These are phyloP conservation scores for Bombylius discolor DNA, from an alignment of 2,888 invertebrate species.

Conservation along the genomic window DNA sequence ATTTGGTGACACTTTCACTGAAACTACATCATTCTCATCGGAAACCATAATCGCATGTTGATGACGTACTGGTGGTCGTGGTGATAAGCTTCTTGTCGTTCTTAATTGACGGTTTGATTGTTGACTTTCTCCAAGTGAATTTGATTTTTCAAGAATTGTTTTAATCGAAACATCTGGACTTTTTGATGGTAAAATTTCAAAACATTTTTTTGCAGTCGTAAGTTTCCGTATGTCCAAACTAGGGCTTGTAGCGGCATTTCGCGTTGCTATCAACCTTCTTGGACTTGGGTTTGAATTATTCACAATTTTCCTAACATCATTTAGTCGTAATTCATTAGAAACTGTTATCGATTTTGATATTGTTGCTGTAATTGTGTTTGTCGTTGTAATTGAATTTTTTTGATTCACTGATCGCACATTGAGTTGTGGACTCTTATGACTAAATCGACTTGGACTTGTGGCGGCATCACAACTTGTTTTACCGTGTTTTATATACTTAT, in stretches of 20 bases:
- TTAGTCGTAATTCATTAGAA: conserved; percentile 8
- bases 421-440: conserved; percentile 6
- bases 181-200: conserved; percentile 45
- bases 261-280: conserved; percentile 24
- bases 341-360: no score
- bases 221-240: conserved; percentile 33
- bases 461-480: conserved; percentile 18
- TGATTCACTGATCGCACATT: conserved; percentile 5
- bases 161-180: conserved; percentile 34
- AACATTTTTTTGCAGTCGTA: conserved; percentile 35
- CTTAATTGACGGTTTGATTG: conserved; percentile 23
- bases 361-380: no score
- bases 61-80: conserved; percentile 23
- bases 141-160: conserved; percentile 24
- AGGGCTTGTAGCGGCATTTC: conserved; percentile 35
- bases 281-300: conserved; percentile 16
- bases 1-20: conserved; percentile 22
- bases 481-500: conserved; percentile 6
- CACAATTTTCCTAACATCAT: conserved; percentile 7
- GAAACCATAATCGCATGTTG: conserved; percentile 24
- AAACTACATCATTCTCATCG: conserved; percentile 22
- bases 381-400: neutral
- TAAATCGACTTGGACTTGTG: conserved; percentile 17
- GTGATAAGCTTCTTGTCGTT: conserved; percentile 23
- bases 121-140: conserved; percentile 23